A percentile compares a stretch with the other conserved stretches of the same genome.
Conservation (phyloP, 1,140 invertebrate genomes). For the Achatina immaculata region DNA sequence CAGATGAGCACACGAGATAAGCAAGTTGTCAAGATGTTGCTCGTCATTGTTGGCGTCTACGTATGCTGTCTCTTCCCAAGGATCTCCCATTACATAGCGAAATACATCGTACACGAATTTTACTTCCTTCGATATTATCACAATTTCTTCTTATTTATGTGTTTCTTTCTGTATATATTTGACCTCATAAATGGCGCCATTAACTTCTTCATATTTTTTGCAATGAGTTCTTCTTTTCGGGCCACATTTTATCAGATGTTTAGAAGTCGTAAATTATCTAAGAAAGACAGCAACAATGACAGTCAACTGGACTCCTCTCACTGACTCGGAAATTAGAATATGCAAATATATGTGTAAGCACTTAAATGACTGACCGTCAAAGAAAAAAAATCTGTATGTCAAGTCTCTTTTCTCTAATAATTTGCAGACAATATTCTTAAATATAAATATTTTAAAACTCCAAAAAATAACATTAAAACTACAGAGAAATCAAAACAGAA, state of each 20-base stretch:
- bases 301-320: too few relatives aligned
- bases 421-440: too few relatives aligned
- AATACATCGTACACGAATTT: conserved; percentile 9
- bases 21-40: conserved; percentile 24
- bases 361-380: too few relatives aligned
- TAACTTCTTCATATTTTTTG: conserved; percentile 23
- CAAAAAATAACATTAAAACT: too few relatives aligned
- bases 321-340: too few relatives aligned
- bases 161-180: neutral
- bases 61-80: neutral
- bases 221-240: conserved; percentile 8
- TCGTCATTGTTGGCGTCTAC: conserved; percentile 16
- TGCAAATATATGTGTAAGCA: too few relatives aligned
- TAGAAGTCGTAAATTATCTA: neutral
- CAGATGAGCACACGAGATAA: neutral
- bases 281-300: too few relatives aligned
- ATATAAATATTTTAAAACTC: too few relatives aligned
- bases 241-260: conserved; percentile 3
- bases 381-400: too few relatives aligned
- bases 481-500: too few relatives aligned
- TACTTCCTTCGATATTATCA: conserved; percentile 3
- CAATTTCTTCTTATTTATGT: neutral
- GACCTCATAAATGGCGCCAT: conserved; percentile 16
- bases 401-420: too few relatives aligned
- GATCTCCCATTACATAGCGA: neutral